phyloP scores from a whole-genome alignment of 35 echinoderm and acorn worm species.

The Apostichopus californicus region DNA sequence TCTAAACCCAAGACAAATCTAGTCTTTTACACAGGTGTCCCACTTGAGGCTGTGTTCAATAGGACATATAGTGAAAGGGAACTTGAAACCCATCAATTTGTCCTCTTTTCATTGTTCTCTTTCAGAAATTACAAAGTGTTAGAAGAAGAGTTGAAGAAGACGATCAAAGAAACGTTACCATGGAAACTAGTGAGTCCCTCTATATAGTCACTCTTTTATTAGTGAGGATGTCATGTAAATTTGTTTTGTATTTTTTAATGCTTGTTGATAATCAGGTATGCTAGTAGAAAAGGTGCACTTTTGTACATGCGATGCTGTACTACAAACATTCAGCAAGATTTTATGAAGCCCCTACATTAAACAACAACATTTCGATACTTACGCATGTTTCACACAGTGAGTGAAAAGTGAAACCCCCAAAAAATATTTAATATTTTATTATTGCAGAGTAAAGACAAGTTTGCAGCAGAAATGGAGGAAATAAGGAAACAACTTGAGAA shows the following conservation, averaged over 20 bases:
- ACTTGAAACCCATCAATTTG: background rate
- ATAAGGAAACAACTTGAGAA: conserved; percentile 15
- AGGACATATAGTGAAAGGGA: background rate
- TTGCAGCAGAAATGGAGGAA: background rate
- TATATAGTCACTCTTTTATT: no score
- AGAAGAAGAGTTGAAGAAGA: conserved; percentile 23
- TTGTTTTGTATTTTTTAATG: no score
- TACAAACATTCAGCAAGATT: no score
- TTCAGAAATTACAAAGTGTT: conserved; percentile 46
- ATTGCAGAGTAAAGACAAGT: conserved; percentile 31
- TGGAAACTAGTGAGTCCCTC: conserved; percentile 40
- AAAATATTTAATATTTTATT: no score
- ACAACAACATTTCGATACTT: no score
- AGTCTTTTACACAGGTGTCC: background rate
- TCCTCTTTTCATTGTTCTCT: background rate
- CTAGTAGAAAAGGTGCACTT: no score
- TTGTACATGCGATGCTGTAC: no score
- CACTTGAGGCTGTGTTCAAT: background rate
- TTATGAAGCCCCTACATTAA: no score
- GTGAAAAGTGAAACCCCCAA: no score
- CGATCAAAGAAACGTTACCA: conserved; percentile 40
- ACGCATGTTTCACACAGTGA: no score
- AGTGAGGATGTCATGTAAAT: no score
- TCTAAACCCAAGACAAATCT: background rate
- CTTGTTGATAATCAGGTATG: no score